These are phyloP conservation scores for Cremastinae sp. DNA, from an alignment of 2,888 invertebrate species.

Conservation along the genomic window DNA sequence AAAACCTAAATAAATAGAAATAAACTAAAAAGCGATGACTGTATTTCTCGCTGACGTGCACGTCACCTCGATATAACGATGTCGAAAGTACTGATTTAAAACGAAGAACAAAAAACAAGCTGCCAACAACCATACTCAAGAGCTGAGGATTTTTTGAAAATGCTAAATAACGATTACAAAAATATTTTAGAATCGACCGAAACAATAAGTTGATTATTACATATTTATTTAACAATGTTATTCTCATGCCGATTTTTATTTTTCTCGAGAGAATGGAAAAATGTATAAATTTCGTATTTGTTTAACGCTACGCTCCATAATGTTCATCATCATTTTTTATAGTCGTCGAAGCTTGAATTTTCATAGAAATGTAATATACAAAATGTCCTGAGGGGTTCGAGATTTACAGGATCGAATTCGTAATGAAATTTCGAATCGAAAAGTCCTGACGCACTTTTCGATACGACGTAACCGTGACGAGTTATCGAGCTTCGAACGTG, in stretches of 20 bases:
- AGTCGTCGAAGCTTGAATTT: constrained; percentile 8
- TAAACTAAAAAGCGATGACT: constrained; percentile 6
- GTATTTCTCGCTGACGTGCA: constrained; percentile 16
- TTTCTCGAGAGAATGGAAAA: no score
- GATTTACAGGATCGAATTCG: no score
- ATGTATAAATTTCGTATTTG: neutral
- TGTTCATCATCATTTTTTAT: constrained; percentile 11
- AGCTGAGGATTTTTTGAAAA: constrained; percentile 28
- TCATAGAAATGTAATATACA: constrained; percentile 42
- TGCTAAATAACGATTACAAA: neutral
- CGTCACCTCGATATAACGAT: constrained; percentile 10
- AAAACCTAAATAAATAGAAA: constrained; percentile 20
- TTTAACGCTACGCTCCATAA: neutral
- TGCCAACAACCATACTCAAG: constrained; percentile 37
- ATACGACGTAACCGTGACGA: no score
- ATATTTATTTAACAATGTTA: constrained; percentile 7
- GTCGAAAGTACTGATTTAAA: constrained; percentile 53
- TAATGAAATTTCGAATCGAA: no score
- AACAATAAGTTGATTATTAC: neutral
- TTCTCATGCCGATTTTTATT: no score
- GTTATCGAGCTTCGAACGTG: no score
- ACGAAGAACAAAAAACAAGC: constrained; percentile 33
- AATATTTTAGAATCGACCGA: neutral
- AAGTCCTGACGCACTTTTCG: no score
- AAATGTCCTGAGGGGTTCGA: no score